A percentile compares a stretch with the other conserved stretches of the same genome.
phyloP scores from a whole-genome alignment of 2,797 vertebrate species.

The Podargus strigoides region DNA sequence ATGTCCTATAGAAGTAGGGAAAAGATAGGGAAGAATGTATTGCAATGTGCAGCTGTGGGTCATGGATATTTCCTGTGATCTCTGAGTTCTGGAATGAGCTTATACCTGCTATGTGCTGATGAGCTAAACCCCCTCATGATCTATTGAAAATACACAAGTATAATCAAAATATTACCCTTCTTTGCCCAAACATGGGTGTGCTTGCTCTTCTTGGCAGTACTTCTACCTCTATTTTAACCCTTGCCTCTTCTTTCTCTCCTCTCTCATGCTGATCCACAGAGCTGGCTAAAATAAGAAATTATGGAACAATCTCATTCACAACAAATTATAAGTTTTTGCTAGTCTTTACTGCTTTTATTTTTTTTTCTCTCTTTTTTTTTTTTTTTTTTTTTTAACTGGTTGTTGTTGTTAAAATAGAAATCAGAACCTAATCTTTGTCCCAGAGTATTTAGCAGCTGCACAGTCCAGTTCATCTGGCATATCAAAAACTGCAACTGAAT shows the following conservation, averaged over 20 bases:
- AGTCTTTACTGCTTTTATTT: background rate
- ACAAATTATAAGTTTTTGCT: background rate
- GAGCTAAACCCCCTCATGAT: background rate
- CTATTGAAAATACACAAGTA: background rate
- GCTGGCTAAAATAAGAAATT: background rate
- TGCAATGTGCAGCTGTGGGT: accelerated
- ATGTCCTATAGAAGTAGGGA: background rate
- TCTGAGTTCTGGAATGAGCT: background rate
- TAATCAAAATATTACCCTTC: background rate
- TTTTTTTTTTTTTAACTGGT: no score
- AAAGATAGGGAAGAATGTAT: background rate
- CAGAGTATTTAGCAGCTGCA: background rate
- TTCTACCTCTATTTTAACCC: background rate
- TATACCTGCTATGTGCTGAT: background rate
- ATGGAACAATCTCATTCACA: background rate
- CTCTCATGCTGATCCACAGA: background rate
- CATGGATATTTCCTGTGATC: background rate
- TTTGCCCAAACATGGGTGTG: background rate
- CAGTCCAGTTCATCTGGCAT: background rate
- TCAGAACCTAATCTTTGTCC: background rate
- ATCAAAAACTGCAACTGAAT: background rate
- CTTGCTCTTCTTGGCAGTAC: background rate
- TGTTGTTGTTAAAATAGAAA: background rate
- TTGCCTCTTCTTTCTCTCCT: background rate
- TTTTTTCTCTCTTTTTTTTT: background rate